These are phyloP conservation scores for Lordiphosa stackelbergi DNA, from an alignment of 1,140 invertebrate species.

Conservation along the genomic window DNA sequence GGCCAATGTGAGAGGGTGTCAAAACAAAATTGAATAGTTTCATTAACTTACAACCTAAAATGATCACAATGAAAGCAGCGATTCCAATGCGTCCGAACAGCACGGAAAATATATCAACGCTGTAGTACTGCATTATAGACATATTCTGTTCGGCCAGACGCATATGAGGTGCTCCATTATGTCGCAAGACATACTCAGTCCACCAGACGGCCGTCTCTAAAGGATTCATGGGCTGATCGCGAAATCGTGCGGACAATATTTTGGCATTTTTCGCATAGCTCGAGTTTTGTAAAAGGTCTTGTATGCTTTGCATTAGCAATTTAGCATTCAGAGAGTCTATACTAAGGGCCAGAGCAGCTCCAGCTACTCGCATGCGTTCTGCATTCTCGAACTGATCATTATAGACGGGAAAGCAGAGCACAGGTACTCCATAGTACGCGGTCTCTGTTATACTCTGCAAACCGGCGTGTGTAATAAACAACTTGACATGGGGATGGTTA, in stretches of 20 bases:
- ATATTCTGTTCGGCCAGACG: constrained; percentile 73
- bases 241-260: constrained; percentile 78
- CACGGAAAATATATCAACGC: constrained; percentile 38
- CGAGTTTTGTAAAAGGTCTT: constrained; percentile 23
- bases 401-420: constrained; percentile 42
- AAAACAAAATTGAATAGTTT: neutral
- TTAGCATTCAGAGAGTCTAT: constrained; percentile 4
- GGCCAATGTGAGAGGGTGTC: constrained; percentile 13
- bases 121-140: constrained; percentile 58
- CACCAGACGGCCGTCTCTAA: constrained; percentile 81
- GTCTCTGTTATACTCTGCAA: constrained; percentile 78
- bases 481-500: constrained; percentile 71
- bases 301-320: constrained; percentile 4
- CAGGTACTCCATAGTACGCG: constrained; percentile 49
- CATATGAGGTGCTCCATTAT: constrained; percentile 74
- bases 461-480: constrained; percentile 81
- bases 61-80: constrained; percentile 25
- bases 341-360: constrained; percentile 76
- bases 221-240: constrained; percentile 79
- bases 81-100: constrained; percentile 49
- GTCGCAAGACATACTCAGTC: constrained; percentile 80
- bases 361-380: constrained; percentile 76
- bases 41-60: constrained; percentile 23
- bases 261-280: constrained; percentile 23
- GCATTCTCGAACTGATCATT: constrained; percentile 50